phyloP scores from a whole-genome alignment of 2,113 vertebrate genomes.

The Micronycteris hirsuta region DNA sequence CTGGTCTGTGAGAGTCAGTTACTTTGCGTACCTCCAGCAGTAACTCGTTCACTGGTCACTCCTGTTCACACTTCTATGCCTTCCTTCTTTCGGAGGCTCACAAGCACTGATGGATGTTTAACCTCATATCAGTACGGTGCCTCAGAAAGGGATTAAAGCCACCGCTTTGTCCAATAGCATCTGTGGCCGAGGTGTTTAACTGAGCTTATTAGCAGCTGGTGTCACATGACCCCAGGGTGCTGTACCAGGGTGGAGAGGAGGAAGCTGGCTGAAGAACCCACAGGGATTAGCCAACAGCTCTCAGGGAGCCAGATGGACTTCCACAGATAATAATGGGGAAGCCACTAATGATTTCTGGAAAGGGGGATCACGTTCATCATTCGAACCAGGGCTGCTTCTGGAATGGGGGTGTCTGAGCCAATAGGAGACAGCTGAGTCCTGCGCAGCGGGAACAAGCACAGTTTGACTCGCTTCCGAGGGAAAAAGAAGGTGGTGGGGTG shows the following conservation, averaged over 20 bases:
- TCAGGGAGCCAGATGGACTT: background rate
- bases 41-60: background rate
- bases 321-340: background rate
- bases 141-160: background rate
- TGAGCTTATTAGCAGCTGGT: background rate
- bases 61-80: accelerated
- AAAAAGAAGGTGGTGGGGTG: background rate
- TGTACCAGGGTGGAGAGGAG: background rate
- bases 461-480: slow-evolving; percentile 34
- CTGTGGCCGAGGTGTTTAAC: background rate
- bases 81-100: background rate
- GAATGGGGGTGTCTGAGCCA: background rate
- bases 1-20: background rate
- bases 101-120: background rate
- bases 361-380: background rate
- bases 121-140: background rate
- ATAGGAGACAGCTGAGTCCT: background rate
- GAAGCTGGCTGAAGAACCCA: background rate
- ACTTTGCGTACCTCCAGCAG: background rate
- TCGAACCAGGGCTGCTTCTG: background rate
- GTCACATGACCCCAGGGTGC: background rate
- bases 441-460: background rate
- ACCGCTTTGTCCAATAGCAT: background rate
- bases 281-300: background rate
- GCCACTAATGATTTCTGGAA: background rate